These are phyloP conservation scores for Hydrophis major DNA, from an alignment of 2,797 vertebrate genomes.

Conservation along the genomic window DNA sequence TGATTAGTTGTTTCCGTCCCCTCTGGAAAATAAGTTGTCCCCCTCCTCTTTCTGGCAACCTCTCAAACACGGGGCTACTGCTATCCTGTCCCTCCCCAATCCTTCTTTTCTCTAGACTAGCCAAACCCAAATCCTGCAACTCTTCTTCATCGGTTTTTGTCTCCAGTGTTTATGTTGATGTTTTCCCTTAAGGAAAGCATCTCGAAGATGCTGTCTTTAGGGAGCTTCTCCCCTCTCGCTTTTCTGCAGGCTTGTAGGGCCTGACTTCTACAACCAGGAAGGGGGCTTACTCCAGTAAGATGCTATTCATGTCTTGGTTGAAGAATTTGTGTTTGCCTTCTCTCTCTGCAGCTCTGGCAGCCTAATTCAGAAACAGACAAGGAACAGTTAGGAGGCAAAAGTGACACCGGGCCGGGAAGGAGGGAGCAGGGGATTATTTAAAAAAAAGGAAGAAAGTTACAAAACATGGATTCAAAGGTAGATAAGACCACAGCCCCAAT, in stretches of 20 bases:
- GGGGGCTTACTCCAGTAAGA: constrained; percentile 86
- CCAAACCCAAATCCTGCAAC: too few relatives aligned
- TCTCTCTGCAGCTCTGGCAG: constrained; percentile 80
- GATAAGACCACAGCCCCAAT: background rate
- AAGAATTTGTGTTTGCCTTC: constrained; percentile 89
- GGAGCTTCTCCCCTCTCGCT: background rate
- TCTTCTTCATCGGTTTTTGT: too few relatives aligned
- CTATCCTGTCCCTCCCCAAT: too few relatives aligned
- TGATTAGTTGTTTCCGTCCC: too few relatives aligned
- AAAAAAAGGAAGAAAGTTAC: background rate
- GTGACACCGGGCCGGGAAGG: accelerated
- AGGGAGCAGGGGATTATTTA: background rate
- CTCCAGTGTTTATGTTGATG: too few relatives aligned
- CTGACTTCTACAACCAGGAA: background rate
- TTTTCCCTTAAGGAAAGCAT: too few relatives aligned
- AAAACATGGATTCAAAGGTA: background rate
- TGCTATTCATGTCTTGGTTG: constrained; percentile 85
- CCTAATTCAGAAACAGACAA: constrained; percentile 70
- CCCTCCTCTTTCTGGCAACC: too few relatives aligned
- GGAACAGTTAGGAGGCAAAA: constrained; percentile 32
- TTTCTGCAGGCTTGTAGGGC: background rate
- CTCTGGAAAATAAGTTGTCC: too few relatives aligned
- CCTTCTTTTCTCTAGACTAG: too few relatives aligned
- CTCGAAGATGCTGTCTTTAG: background rate
- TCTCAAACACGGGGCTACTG: too few relatives aligned